Evolutionary conservation across 2,888 invertebrate genomes (phyloP).

Genomic region (Anodontia alba): DNA sequence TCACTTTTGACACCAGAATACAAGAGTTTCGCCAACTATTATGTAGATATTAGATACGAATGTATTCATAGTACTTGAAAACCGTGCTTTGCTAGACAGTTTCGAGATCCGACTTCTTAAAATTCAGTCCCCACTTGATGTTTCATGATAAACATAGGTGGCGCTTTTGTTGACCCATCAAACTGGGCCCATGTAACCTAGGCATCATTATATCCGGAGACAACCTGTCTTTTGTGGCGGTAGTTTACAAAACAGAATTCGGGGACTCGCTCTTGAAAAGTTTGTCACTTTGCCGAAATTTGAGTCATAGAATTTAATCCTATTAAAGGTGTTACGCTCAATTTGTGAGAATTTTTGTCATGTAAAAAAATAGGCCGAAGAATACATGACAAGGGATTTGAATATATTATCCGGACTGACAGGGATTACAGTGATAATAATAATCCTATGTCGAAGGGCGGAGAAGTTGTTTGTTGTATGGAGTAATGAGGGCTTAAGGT

Average conservation of each 20-base stretch:
- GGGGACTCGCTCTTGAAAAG: neutral
- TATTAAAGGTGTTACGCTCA: slow-evolving; percentile 37
- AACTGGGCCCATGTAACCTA: slow-evolving; percentile 2
- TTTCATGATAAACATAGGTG: slow-evolving; percentile 11
- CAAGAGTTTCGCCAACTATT: neutral
- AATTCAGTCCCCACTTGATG: slow-evolving; percentile 3
- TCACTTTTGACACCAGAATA: slow-evolving; percentile 11
- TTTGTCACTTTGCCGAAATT: slow-evolving; percentile 4
- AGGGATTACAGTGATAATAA: neutral
- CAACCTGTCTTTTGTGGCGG: slow-evolving; percentile 4
- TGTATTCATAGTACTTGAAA: neutral
- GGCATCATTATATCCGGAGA: neutral
- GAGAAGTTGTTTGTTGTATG: neutral
- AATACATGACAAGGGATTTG: slow-evolving; percentile 16
- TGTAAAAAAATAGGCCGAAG: neutral
- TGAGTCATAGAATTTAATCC: slow-evolving; percentile 36
- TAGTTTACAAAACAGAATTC: slow-evolving; percentile 3
- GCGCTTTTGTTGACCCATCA: slow-evolving; percentile 11
- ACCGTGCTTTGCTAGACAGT: slow-evolving; percentile 9
- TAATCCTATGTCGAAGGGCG: neutral
- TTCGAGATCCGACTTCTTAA: slow-evolving; percentile 11
- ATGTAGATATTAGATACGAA: slow-evolving; percentile 16
- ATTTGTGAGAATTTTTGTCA: slow-evolving; percentile 37
- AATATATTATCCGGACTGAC: slow-evolving; percentile 2
- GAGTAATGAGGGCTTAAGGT: neutral